These are phyloP conservation scores for Knipowitschia caucasica DNA, from an alignment of 2,797 vertebrate species.

Conservation along the genomic window DNA sequence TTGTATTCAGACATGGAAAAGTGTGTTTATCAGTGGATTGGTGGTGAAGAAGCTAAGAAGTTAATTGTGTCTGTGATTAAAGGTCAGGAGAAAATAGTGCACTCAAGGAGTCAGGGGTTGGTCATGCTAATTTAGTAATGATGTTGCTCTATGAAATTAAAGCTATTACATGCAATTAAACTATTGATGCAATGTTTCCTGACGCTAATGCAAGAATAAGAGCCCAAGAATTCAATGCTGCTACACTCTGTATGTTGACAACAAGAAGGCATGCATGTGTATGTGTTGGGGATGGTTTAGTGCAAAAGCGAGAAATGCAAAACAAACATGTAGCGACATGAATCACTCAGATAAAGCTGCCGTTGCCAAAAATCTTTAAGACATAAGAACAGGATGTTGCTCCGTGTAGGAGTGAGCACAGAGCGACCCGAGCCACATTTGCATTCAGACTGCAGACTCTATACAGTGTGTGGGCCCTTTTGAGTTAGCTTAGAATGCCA, in stretches of 20 bases:
- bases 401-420: slow-evolving; percentile 7
- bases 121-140: neutral
- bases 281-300: neutral
- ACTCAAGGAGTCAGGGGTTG: neutral
- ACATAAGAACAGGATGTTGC: slow-evolving; percentile 2
- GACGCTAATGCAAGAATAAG: neutral
- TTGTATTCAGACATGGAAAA: neutral
- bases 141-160: neutral
- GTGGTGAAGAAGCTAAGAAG: neutral
- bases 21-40: neutral
- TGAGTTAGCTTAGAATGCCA: slow-evolving; percentile 6
- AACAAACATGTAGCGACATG: neutral
- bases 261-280: neutral
- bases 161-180: slow-evolving; percentile 4
- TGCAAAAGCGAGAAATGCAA: neutral
- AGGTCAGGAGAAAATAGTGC: slow-evolving; percentile 29
- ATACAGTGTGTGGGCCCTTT: slow-evolving; percentile 3
- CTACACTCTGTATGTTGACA: neutral
- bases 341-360: neutral
- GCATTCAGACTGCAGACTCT: slow-evolving; percentile 9
- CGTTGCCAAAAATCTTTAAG: slow-evolving; percentile 8
- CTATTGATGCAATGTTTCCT: neutral
- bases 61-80: slow-evolving; percentile 43
- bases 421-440: slow-evolving; percentile 1
- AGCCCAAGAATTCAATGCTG: neutral